Conservation (phyloP, 2,113 vertebrate genomes). For the Sardina pilchardus region DNA sequence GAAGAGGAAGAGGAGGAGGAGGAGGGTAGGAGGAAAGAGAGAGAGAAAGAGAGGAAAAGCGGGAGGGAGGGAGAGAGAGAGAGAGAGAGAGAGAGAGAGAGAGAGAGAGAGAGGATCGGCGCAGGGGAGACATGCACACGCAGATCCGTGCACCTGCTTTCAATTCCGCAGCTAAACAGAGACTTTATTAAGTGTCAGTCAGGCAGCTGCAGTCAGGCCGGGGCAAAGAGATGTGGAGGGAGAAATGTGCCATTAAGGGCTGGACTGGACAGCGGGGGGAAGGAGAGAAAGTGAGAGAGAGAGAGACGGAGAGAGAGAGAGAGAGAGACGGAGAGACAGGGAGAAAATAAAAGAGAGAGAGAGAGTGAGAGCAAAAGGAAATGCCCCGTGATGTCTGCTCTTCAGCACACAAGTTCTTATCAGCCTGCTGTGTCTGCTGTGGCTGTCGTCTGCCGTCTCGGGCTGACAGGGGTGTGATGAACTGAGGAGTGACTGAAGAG, state of each 20-base stretch:
- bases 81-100: neutral
- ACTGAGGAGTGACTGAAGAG: neutral
- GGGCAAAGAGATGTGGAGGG: neutral
- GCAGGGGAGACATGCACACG: conserved; percentile 21
- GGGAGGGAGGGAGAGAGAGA: too few species aligned
- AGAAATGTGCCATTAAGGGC: conserved; percentile 23
- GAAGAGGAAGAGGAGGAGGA: neutral
- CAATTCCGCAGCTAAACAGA: conserved; percentile 35
- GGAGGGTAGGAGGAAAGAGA: neutral
- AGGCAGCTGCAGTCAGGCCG: conserved; percentile 23
- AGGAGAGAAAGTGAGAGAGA: neutral
- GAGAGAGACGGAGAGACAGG: neutral
- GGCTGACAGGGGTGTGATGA: neutral
- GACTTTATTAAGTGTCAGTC: conserved; percentile 47
- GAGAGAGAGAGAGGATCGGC: neutral
- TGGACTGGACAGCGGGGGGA: neutral
- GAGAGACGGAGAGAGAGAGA: neutral
- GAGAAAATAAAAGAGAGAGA: neutral
- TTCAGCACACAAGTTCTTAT: conserved; percentile 20
- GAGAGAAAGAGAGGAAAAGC: neutral
- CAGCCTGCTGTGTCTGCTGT: neutral
- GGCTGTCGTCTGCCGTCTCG: neutral
- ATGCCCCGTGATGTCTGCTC: neutral
- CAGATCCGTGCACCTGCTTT: conserved; percentile 44
- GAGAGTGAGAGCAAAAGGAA: neutral